These are phyloP conservation scores for Drosophila melanosoma DNA, from an alignment of 2,888 invertebrate genomes.

Conservation along the genomic window DNA sequence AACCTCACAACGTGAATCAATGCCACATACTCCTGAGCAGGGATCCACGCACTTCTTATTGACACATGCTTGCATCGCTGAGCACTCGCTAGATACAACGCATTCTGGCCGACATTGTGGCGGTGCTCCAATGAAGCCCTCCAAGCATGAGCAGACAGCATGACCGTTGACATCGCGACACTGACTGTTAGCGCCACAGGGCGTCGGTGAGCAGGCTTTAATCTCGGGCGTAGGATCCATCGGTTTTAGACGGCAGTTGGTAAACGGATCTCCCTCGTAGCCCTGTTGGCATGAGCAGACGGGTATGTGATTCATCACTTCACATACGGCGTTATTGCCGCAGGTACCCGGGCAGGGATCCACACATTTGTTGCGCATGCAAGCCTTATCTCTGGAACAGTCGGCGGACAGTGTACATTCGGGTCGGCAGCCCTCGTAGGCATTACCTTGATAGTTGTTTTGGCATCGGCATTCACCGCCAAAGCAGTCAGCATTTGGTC, in stretches of 20 bases:
- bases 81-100: constrained; percentile 91
- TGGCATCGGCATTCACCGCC: constrained; percentile 94
- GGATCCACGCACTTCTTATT: constrained; percentile 93
- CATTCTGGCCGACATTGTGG: constrained; percentile 95
- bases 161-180: constrained; percentile 89
- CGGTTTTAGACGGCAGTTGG: constrained; percentile 87
- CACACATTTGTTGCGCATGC: constrained; percentile 90
- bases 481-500: constrained; percentile 92
- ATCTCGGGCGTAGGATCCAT: constrained; percentile 86
- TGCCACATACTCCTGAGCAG: constrained; percentile 92
- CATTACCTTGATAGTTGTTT: constrained; percentile 92
- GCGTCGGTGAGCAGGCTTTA: constrained; percentile 89
- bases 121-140: constrained; percentile 91
- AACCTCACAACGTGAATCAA: constrained; percentile 91
- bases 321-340: constrained; percentile 92
- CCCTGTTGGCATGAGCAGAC: constrained; percentile 92
- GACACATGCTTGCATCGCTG: constrained; percentile 92
- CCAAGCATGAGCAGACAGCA: constrained; percentile 92
- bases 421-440: constrained; percentile 90
- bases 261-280: constrained; percentile 91
- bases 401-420: constrained; percentile 93
- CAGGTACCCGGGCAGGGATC: constrained; percentile 92
- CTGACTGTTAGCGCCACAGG: constrained; percentile 91
- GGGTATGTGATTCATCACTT: constrained; percentile 92
- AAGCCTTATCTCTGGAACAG: constrained; percentile 90